Evolutionary conservation across 2,113 vertebrate species (phyloP).

Genomic region (Grallaria varia): DNA sequence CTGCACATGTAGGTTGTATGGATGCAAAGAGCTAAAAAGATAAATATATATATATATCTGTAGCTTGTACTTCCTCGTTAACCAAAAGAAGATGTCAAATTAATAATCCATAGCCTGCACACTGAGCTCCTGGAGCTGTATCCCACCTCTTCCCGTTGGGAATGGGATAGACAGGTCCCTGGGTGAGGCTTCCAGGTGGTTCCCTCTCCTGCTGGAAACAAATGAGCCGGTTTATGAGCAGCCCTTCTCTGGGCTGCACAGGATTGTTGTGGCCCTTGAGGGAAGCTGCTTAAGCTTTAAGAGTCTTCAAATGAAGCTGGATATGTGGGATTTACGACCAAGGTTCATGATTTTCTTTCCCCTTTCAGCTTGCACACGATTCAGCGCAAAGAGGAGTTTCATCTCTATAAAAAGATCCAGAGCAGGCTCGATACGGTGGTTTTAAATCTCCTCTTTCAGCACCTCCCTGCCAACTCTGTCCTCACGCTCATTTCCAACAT

Average conservation of each 20-base stretch:
- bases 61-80: not conserved
- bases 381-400: not conserved
- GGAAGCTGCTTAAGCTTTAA: not conserved
- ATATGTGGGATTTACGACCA: not conserved
- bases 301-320: not conserved
- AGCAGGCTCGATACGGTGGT: not conserved
- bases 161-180: not conserved
- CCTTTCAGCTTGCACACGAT: not conserved
- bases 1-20: not conserved
- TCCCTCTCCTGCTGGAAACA: not conserved
- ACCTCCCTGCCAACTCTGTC: not conserved
- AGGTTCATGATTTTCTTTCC: not conserved
- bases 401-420: not conserved
- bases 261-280: not conserved
- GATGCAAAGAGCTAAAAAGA: not conserved
- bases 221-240: not conserved
- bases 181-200: not conserved
- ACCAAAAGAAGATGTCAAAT: not conserved
- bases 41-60: no score
- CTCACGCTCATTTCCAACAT: not conserved
- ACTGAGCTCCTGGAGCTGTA: not conserved
- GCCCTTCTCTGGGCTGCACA: not conserved
- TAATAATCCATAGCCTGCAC: not conserved
- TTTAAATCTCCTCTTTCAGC: not conserved
- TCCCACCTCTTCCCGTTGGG: not conserved